A percentile compares a stretch with the other conserved stretches of the same genome.
Conservation (phyloP, 1,140 invertebrate genomes). For the Sitobion miscanthi region DNA sequence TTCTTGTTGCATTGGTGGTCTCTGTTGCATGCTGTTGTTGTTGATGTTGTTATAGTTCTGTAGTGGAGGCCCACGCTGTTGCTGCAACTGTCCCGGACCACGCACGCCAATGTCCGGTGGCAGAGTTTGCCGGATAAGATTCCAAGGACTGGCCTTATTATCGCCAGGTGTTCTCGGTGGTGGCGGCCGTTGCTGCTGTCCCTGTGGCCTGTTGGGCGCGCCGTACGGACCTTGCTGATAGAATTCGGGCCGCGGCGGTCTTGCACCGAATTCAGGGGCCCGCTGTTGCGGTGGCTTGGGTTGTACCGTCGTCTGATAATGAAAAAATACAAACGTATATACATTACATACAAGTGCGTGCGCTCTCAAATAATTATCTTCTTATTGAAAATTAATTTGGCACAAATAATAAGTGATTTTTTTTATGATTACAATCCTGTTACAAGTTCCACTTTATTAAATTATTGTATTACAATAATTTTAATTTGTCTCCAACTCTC, state of each 20-base stretch:
- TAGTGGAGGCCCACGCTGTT: not conserved
- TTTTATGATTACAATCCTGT: not conserved
- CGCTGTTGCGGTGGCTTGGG: conserved; percentile 35
- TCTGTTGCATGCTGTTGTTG: conserved; percentile 30
- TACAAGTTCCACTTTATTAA: not conserved
- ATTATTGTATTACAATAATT: not conserved
- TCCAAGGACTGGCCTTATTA: not conserved
- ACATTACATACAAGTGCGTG: not conserved
- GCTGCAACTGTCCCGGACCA: not conserved
- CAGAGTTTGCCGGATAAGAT: not conserved
- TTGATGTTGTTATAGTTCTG: conserved; percentile 4
- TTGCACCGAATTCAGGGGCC: not conserved
- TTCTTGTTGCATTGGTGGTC: not conserved
- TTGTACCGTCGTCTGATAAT: conserved; percentile 12
- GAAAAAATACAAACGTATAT: conserved; percentile 7
- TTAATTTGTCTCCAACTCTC: not conserved
- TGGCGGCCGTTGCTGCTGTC: not conserved
- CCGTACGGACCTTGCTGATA: conserved; percentile 14
- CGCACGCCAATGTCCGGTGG: not conserved
- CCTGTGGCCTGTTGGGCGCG: not conserved
- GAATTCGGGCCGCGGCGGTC: conserved; percentile 20
- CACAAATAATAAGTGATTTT: not conserved
- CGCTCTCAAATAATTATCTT: not conserved
- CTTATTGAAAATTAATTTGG: not conserved
- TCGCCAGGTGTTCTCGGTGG: not conserved